Percentiles rank a stretch among this genome's conserved stretches.
Evolutionary conservation across 2,113 vertebrate genomes (phyloP).

Genomic region (Azemiops feae): DNA sequence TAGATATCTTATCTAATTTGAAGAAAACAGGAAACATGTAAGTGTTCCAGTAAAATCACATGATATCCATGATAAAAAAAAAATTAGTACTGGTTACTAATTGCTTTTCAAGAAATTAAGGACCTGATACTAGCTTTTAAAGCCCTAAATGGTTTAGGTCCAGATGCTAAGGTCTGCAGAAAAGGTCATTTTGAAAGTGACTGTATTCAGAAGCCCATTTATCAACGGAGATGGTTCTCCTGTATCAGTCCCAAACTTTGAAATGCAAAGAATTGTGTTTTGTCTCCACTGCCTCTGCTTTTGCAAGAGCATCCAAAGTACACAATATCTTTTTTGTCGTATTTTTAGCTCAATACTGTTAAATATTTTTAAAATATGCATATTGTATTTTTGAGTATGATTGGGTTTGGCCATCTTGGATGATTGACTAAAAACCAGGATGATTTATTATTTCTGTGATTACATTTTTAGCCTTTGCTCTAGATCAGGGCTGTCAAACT

Average conservation of each 20-base stretch:
- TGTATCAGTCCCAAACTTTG: neutral
- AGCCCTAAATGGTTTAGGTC: neutral
- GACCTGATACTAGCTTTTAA: neutral
- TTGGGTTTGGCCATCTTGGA: neutral
- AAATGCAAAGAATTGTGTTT: neutral
- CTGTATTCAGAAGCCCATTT: neutral
- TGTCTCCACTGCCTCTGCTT: neutral
- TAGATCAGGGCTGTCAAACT: neutral
- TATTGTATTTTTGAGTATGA: neutral
- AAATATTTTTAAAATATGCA: neutral
- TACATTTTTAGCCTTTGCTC: neutral
- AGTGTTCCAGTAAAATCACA: neutral
- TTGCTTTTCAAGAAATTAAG: neutral
- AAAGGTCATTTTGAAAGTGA: neutral
- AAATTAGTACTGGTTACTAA: neutral
- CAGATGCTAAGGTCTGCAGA: neutral
- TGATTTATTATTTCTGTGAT: neutral
- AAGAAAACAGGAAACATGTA: neutral
- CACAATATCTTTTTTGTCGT: neutral
- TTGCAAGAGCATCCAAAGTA: neutral
- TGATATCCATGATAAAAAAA: neutral
- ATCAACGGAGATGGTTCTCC: neutral
- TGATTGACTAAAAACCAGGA: neutral
- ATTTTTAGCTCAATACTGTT: neutral
- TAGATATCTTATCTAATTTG: neutral